Conservation (phyloP, 2,797 vertebrate species). For the Phrynocephalus forsythii region DNA sequence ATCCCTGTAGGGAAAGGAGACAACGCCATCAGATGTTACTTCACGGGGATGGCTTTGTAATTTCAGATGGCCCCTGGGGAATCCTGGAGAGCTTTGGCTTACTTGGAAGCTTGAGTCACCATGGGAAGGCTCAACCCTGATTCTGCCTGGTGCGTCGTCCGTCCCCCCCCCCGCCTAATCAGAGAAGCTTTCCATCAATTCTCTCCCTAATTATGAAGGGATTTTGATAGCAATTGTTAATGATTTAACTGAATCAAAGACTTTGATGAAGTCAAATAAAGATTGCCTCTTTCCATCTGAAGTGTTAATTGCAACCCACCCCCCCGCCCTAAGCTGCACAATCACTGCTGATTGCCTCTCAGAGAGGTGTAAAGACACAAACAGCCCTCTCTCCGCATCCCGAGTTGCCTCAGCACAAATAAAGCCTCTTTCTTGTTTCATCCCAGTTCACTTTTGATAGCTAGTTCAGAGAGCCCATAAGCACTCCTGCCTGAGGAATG, state of each 20-base stretch:
- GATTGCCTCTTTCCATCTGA: constrained; percentile 34
- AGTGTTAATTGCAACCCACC: not conserved
- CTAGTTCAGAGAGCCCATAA: not conserved
- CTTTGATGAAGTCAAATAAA: constrained; percentile 34
- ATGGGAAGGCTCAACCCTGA: not conserved
- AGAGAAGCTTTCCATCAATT: constrained; percentile 13
- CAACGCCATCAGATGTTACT: not conserved
- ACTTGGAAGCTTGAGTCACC: not conserved
- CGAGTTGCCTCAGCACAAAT: constrained; percentile 16
- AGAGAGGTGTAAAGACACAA: not conserved
- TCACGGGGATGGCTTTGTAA: not conserved
- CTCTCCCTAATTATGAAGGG: constrained; percentile 42
- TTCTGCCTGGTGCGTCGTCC: not conserved
- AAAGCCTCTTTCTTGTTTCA: accelerated
- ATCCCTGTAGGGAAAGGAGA: not conserved
- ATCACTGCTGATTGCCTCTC: not conserved
- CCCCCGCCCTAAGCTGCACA: not conserved
- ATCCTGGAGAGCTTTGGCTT: too few species aligned
- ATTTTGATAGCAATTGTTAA: constrained; percentile 41
- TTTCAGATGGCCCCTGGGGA: not conserved
- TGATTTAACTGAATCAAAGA: constrained; percentile 48
- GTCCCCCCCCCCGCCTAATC: not conserved
- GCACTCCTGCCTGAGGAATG: too few species aligned
- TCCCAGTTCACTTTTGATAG: not conserved
- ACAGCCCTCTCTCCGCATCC: not conserved